Conservation (phyloP, 2,113 vertebrate species). For the Sakesphorus luctuosus region DNA sequence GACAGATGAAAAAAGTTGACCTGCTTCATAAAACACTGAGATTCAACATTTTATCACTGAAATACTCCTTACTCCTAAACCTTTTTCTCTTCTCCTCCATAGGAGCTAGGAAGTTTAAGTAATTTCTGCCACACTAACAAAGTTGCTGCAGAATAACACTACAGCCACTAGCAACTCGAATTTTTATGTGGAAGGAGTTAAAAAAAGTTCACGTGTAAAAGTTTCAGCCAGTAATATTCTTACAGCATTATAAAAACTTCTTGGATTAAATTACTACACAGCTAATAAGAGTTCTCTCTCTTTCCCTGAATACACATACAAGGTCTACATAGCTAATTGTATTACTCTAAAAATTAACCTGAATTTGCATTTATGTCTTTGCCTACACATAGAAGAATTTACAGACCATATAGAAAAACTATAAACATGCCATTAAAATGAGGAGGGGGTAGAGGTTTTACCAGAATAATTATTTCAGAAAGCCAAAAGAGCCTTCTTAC, state of each 20-base stretch:
- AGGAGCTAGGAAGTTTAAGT: neutral
- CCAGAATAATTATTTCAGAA: neutral
- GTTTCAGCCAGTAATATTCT: neutral
- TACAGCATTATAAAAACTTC: neutral
- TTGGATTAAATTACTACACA: neutral
- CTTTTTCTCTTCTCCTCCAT: neutral
- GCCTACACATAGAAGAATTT: neutral
- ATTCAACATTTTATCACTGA: neutral
- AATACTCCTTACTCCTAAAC: neutral
- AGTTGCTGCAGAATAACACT: neutral
- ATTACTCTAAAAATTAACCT: neutral
- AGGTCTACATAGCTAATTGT: neutral
- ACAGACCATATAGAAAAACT: neutral
- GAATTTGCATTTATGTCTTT: neutral
- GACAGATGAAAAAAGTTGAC: neutral
- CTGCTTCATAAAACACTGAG: neutral
- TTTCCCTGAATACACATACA: neutral
- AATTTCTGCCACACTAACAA: neutral
- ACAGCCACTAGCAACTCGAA: neutral
- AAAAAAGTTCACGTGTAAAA: neutral
- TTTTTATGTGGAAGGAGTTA: neutral
- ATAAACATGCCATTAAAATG: neutral
- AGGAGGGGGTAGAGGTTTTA: rapidly evolving
- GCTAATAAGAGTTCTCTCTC: neutral
- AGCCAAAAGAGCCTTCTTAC: neutral